Base-by-base conservation (phyloP, 2,888 invertebrate genomes). In the Coelopa pilipes region DNA sequence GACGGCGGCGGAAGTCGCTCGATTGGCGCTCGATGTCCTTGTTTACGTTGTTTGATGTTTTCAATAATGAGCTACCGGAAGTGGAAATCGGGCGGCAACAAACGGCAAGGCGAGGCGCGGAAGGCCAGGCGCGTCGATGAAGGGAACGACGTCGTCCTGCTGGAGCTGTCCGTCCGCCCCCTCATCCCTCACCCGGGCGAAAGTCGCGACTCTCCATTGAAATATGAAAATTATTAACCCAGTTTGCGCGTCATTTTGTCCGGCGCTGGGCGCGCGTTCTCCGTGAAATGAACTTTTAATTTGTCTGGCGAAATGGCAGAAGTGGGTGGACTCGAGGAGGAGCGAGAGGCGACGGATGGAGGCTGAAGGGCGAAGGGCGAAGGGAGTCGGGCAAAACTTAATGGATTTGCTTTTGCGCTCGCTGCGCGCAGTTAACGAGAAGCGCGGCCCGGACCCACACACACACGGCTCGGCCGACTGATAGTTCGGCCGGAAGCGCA, bases 241-340 rank as follows among this genome's bases (percentile, higher is more conserved):
- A 34, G 34, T 34, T 34, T 34, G 34, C 34, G 34, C 34, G 34
- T 34, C 34, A 7, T 34, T n/a, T 34, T 34, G 34, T 34, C 34
- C 34, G 34, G 34, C 34, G 34, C 34, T 34, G 34, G 59, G 57
- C 46, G 59, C 69, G 59, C 69, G 69, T 46, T 47, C 45, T 19
- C 57, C 69, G 57, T 69, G 55, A 69, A 69, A 69, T 57, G 46
- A 69, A 69, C 57, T 69, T 46, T 59, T 55, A 69, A 69, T 69
- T 69, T 68, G 24, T 69, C 59, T 19, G 46, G 57, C 46, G 57
- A 69, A 69, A 57, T 46, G 57, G 57, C 13, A 59, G 57, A 69
- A 59, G 57, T 57, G 17, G 19, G n/a, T n/a, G n/a, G n/a, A n/a
- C n/a, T 10, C 12, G 7, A 59, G 24, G 55, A 17, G 55, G 34